These are phyloP conservation scores for Equus przewalskii DNA, from an alignment of 2,113 vertebrate genomes.

Conservation along the genomic window DNA sequence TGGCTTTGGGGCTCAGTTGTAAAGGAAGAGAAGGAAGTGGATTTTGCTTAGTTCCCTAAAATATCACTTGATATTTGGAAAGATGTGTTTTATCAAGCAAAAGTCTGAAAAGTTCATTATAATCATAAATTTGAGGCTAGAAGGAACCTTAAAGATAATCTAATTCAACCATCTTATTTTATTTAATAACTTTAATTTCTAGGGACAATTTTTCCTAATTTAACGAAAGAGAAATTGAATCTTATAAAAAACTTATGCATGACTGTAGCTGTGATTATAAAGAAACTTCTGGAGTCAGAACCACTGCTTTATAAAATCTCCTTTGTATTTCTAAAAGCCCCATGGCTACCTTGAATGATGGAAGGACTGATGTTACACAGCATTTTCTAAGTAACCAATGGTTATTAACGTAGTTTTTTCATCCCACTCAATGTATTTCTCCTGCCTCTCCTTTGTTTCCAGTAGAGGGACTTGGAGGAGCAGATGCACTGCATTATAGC, in stretches of 20 bases:
- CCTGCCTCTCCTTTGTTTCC: background rate
- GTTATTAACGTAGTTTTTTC: background rate
- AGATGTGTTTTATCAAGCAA: background rate
- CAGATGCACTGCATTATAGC: background rate
- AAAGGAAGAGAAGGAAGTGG: background rate
- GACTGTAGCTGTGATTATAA: background rate
- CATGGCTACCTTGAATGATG: background rate
- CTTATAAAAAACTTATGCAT: background rate
- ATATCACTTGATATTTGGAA: background rate
- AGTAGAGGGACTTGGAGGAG: background rate
- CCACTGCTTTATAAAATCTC: background rate
- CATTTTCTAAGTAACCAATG: background rate
- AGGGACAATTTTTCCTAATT: conserved; percentile 1
- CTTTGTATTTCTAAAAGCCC: background rate
- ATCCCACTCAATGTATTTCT: background rate
- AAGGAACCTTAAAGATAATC: background rate
- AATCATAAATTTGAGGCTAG: conserved; percentile 4
- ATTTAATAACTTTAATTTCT: background rate
- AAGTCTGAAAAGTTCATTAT: background rate
- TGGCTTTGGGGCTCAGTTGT: background rate
- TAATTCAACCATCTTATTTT: background rate
- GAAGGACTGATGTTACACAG: background rate
- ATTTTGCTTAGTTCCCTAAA: background rate
- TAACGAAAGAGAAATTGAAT: background rate
- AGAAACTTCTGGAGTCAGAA: conserved; percentile 19